phyloP scores from a whole-genome alignment of 2,888 invertebrate genomes.

The Nomada fabriciana region DNA sequence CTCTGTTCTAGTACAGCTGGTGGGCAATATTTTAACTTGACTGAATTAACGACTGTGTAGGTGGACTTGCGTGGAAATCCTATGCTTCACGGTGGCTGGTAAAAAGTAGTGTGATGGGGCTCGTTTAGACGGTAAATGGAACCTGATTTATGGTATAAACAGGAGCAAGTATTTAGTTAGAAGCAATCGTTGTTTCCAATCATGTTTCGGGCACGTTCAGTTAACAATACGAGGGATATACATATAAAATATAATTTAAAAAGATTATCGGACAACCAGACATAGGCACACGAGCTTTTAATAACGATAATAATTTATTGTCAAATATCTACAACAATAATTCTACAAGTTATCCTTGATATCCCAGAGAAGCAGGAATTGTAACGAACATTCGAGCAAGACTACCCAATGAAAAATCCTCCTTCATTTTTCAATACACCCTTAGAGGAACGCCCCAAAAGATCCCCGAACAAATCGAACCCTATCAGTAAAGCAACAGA shows the following conservation, averaged over 20 bases:
- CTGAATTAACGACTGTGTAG: slow-evolving; percentile 8
- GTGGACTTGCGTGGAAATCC: background rate
- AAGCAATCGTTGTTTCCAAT: too few species aligned
- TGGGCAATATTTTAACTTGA: slow-evolving; percentile 2
- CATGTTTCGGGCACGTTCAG: too few species aligned
- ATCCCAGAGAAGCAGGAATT: background rate
- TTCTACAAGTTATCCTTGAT: background rate
- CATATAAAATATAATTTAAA: too few species aligned
- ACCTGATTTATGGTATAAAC: background rate
- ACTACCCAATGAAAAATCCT: background rate
- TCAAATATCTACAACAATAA: too few species aligned
- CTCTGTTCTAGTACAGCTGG: background rate
- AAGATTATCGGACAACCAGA: too few species aligned
- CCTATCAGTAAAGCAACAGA: background rate
- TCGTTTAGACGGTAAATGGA: background rate
- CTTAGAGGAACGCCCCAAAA: background rate
- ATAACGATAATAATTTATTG: too few species aligned
- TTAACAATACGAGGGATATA: too few species aligned
- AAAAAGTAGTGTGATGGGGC: background rate
- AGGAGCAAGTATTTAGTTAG: too few species aligned
- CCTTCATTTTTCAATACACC: background rate
- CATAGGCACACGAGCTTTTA: too few species aligned
- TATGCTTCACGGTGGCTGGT: background rate
- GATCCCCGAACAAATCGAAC: background rate
- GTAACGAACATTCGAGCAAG: too few species aligned